Evolutionary conservation across 2,113 vertebrate genomes (phyloP).

Genomic region (Neodon shergylaensis): DNA sequence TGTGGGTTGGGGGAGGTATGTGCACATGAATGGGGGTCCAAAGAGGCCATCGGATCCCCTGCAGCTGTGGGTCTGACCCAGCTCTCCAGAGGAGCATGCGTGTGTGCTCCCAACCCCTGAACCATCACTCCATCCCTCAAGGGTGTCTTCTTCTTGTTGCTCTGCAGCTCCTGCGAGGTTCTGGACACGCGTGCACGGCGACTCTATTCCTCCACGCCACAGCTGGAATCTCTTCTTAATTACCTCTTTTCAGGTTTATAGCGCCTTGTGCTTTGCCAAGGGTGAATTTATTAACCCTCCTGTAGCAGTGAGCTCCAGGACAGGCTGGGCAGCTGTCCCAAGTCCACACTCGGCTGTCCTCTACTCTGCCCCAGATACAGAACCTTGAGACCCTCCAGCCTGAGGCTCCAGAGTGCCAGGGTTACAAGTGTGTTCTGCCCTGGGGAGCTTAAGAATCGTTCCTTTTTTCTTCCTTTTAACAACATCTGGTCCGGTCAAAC

Average conservation of each 20-base stretch:
- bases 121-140: not conserved
- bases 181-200: not conserved
- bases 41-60: not conserved
- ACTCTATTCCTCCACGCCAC: not conserved
- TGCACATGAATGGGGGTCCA: not conserved
- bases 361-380: not conserved
- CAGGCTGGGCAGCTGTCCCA: not conserved
- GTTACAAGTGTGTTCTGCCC: not conserved
- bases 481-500: not conserved
- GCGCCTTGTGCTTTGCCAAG: not conserved
- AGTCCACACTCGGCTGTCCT: not conserved
- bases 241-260: not conserved
- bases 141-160: not conserved
- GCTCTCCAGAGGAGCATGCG: not conserved
- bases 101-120: not conserved
- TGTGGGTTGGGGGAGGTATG: not conserved
- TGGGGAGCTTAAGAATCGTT: not conserved
- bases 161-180: not conserved
- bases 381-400: not conserved
- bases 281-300: not conserved
- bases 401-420: not conserved
- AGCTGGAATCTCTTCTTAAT: not conserved
- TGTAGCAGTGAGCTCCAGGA: not conserved
- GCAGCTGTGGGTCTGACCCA: not conserved
- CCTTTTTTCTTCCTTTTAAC: not conserved